phyloP scores from a whole-genome alignment of 2,888 invertebrate genomes.

The Megalurothrips usitatus region DNA sequence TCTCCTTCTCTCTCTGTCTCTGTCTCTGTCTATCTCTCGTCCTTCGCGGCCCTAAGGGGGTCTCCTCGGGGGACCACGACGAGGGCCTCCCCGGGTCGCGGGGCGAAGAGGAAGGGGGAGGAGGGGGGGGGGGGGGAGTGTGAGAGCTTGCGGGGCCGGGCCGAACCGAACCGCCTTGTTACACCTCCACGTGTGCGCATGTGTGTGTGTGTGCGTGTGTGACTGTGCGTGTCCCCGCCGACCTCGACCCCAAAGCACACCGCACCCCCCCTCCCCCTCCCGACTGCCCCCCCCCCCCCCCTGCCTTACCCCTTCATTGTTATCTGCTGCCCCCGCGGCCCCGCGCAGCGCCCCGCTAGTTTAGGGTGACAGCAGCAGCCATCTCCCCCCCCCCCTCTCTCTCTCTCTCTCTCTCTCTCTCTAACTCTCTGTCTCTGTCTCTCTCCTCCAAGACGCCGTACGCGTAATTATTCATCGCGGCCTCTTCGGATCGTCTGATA shows the following conservation, averaged over 20 bases:
- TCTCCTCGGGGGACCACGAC: no score
- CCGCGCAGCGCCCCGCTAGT: neutral
- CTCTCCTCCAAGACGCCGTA: no score
- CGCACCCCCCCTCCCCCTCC: neutral
- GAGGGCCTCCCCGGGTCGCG: no score
- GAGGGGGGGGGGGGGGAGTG: no score
- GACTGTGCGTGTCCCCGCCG: neutral
- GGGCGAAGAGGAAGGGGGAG: no score
- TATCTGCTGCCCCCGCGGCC: neutral
- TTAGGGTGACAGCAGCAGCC: neutral
- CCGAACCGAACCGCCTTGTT: neutral
- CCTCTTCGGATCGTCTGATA: neutral
- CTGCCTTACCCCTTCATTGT: neutral
- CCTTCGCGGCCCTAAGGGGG: no score
- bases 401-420: neutral
- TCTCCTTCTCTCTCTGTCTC: no score
- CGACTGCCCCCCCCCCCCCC: neutral
- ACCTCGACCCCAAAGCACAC: neutral
- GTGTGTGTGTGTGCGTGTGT: neutral
- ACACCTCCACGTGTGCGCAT: neutral
- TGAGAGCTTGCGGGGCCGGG: no score
- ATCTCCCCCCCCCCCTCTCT: neutral
- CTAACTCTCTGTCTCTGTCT: no score
- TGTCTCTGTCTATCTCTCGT: no score
- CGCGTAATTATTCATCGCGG: constrained; percentile 20